Evolutionary conservation across 2,113 vertebrate species (phyloP), one percentile per base, ranked within the genome.

Genomic region (Gambusia affinis): DNA sequence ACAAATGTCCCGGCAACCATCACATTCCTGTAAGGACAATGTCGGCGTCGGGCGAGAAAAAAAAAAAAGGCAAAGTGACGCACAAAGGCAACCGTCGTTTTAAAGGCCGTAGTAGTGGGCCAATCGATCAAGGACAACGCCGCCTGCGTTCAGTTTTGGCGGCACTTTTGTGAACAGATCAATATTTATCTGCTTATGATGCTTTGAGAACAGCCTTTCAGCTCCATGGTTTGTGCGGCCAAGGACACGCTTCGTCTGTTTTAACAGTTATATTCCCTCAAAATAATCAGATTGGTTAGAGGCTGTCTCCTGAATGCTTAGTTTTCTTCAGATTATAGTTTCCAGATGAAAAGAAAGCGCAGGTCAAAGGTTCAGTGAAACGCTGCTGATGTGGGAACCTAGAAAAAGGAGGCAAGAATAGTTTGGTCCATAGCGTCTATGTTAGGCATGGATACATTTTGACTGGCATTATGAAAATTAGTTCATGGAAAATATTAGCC

Each of bases 161-260:
- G 7, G 54, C 64, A 64, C 79, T 66, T 42, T 78, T 28, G 2
- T 82, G 72, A 31, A 39, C 61, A 22, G 69, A 88, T 91, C 90
- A 75, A 92, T 92, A 80, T 70, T 67, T 71, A 88, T 90, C 82
- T 77, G 82, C 89, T 92, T 90, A 90, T 86, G 85, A 87, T 71
- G 77, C 78, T 64, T 81, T 80, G 64, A 82, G 87, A 89, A 82
- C 35, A 81, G 57, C 70, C 60, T 85, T 84, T 73, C 61, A 74
- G 54, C 76, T 67, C 31, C 8, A 24, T 78, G 71, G 73, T 76
- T 80, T 39, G 65, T 72, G 70, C 60, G 73, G 76, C 71, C 83
- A 90, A 88, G 86, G 88, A 83, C 71, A 33, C 28, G 42, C 44
- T 75, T 67, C 63, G 75, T 82, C 64, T 60, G 30, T 72, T 87